These are phyloP conservation scores for Lichenostomus cassidix DNA, from an alignment of 2,113 vertebrate species.

Conservation along the genomic window DNA sequence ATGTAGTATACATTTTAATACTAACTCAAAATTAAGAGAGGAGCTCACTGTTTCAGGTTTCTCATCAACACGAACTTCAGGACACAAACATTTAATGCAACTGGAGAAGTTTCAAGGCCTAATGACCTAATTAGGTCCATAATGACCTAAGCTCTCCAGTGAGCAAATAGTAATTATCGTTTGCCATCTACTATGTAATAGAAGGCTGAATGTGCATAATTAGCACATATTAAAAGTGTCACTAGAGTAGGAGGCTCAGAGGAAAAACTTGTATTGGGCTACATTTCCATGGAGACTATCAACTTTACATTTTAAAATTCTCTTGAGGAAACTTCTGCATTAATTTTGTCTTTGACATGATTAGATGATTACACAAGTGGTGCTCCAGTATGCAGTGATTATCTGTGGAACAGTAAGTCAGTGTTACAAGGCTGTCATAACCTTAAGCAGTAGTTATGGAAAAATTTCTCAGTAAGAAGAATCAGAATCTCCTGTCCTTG, in stretches of 20 bases:
- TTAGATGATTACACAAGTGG: not conserved
- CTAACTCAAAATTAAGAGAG: not conserved
- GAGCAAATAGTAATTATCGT: not conserved
- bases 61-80: not conserved
- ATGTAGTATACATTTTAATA: slow-evolving; percentile 33
- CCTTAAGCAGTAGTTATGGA: not conserved
- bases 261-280: not conserved
- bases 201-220: not conserved
- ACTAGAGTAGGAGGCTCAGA: not conserved
- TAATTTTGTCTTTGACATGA: not conserved
- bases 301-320: not conserved
- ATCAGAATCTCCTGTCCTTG: not conserved
- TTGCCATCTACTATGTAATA: not conserved
- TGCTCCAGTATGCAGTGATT: not conserved
- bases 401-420: not conserved
- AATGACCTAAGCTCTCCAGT: not conserved
- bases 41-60: not conserved
- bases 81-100: not conserved
- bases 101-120: not conserved
- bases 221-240: not conserved
- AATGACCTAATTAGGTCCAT: not conserved
- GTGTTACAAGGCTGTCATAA: not conserved
- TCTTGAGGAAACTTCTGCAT: not conserved
- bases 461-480: not conserved
- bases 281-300: slow-evolving; percentile 3